Base-by-base conservation (phyloP, 1,140 invertebrate genomes). In the Orchesella cincta region DNA sequence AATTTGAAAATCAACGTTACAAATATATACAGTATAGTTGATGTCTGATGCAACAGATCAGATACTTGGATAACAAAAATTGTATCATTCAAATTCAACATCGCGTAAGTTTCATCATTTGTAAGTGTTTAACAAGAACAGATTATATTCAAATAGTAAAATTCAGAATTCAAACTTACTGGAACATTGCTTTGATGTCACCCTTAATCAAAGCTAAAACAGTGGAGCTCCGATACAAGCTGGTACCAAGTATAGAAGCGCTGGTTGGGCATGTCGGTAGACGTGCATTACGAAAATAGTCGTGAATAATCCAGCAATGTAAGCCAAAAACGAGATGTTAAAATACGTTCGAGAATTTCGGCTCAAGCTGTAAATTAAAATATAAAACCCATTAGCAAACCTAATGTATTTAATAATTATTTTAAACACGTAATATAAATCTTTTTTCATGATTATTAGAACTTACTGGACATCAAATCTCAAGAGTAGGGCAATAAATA, bases 231-330 rank as follows among this genome's bases (percentile, higher is more conserved):
- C 93, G 79, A 98, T 87, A 88, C 98, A 99, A 14, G 94, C 93
- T 26, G 98, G 98, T 76, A 99, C 98, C 73, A 99, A 88, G 86
- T 99, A 99, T 36, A 99, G 86, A 31, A 99, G 87, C 76, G 98
- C 98, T 0, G 98, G 98, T 89, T 99, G 94, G n/a, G 97, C 97
- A 87, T 98, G 96, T 85, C 98, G 97, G 87, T 97, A 99, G 71
- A 97, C 89, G 87, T 99, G 96, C 96, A 99, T 99, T 57, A 99
- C 94, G 78, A 96, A 89, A 84, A 99, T 98, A 0, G 98, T 99
- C 1, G 92, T 89, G 81, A 98, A 85, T 64, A 99, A 87, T 14
- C 98, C 98, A 81, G 96, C 85, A 81, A 98, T 92, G 86, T 99
- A 99, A 0, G 98, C 97, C 67, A 92, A 85, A 84, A 98, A 94